phyloP scores from a whole-genome alignment of 2,888 invertebrate genomes.

The Parnassius orleans region DNA sequence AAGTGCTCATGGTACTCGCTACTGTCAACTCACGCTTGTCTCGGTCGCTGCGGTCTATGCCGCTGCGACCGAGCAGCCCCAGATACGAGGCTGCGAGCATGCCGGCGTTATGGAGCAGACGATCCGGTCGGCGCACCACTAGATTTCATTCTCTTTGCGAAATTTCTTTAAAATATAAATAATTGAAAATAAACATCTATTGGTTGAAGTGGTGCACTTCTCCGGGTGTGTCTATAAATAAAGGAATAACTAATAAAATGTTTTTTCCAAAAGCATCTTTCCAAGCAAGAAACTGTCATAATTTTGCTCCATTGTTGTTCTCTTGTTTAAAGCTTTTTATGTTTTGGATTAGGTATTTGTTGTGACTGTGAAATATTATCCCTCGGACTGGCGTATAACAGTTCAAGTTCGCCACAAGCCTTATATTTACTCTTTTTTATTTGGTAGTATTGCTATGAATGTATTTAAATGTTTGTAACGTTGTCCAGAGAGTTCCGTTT shows the following conservation, averaged over 20 bases:
- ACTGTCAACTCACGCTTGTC: slow-evolving; percentile 87
- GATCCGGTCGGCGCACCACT: slow-evolving; percentile 55
- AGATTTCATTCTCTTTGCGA: slow-evolving; percentile 9
- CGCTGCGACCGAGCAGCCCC: slow-evolving; percentile 77
- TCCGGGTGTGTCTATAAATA: slow-evolving; percentile 55
- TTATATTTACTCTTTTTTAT: slow-evolving; percentile 46
- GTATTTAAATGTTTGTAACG: slow-evolving; percentile 51
- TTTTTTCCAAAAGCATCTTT: slow-evolving; percentile 57
- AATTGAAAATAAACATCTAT: not conserved
- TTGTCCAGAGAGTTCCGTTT: slow-evolving; percentile 54
- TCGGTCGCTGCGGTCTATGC: slow-evolving; percentile 38
- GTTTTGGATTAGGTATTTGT: slow-evolving; percentile 62
- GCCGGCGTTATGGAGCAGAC: slow-evolving; percentile 70
- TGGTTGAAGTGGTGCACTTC: slow-evolving; percentile 46
- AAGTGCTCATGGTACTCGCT: slow-evolving; percentile 96
- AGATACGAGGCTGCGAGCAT: slow-evolving; percentile 81
- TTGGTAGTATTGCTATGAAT: slow-evolving; percentile 58
- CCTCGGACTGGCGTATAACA: slow-evolving; percentile 46
- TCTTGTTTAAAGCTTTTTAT: slow-evolving; percentile 63
- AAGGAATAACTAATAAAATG: slow-evolving; percentile 50
- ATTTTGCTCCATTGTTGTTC: slow-evolving; percentile 58
- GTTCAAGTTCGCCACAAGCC: slow-evolving; percentile 44
- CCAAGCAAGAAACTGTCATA: slow-evolving; percentile 54
- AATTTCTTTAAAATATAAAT: too few species aligned
- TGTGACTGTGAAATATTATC: slow-evolving; percentile 59